Evolutionary conservation across 2,888 invertebrate species (phyloP).

Genomic region (Sthenelais limicola): DNA sequence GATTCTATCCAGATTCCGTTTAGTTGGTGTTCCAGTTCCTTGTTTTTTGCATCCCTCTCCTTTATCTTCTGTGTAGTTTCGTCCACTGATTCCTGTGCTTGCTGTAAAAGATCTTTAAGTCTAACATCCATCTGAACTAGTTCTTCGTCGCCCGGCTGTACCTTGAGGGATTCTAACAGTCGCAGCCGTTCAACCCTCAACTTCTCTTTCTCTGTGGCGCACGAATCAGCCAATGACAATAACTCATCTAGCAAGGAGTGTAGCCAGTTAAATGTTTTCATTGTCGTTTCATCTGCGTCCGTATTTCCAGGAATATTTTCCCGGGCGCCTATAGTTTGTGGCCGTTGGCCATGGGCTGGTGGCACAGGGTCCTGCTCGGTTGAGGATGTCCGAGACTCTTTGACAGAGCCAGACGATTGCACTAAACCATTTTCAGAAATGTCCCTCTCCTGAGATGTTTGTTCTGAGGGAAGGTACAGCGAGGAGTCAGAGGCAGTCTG

Average conservation of each 20-base stretch:
- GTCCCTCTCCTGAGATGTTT: too few species aligned
- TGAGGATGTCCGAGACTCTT: too few species aligned
- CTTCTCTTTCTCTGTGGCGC: slow-evolving; percentile 2
- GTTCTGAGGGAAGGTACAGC: too few species aligned
- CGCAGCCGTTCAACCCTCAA: slow-evolving; percentile 8
- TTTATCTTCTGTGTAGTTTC: not conserved
- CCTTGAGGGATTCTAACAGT: not conserved
- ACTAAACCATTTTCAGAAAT: too few species aligned
- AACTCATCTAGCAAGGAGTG: slow-evolving; percentile 27
- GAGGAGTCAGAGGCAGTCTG: too few species aligned
- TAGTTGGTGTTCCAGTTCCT: slow-evolving; percentile 19
- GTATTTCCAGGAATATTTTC: too few species aligned
- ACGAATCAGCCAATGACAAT: not conserved
- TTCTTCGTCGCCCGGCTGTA: slow-evolving; percentile 8
- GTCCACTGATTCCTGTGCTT: not conserved
- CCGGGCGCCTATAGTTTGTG: too few species aligned
- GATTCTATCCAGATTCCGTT: slow-evolving; percentile 24
- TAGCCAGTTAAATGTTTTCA: too few species aligned
- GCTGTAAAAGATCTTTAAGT: slow-evolving; percentile 3
- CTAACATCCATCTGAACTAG: slow-evolving; percentile 4
- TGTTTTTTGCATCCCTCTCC: not conserved
- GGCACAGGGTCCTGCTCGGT: too few species aligned
- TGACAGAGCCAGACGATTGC: too few species aligned
- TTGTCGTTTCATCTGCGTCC: too few species aligned
- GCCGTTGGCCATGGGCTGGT: too few species aligned